These are phyloP conservation scores for Sarcophaga bullata DNA, from an alignment of 1,140 invertebrate genomes.

Conservation along the genomic window DNA sequence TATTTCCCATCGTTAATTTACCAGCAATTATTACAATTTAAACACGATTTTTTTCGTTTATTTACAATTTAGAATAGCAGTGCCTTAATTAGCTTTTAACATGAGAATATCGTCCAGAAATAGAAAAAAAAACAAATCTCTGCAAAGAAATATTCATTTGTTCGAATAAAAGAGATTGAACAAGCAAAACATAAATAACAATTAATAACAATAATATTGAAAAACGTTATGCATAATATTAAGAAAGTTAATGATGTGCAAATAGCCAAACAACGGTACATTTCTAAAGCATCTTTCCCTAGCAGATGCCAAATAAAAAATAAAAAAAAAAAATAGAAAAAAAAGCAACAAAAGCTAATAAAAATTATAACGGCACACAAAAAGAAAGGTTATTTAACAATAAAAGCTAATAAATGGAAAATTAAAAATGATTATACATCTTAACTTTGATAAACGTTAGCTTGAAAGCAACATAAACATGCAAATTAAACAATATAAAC, in stretches of 20 bases:
- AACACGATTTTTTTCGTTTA: background rate
- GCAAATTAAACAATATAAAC: background rate
- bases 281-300: background rate
- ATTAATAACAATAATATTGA: background rate
- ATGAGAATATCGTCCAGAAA: background rate
- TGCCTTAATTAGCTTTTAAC: background rate
- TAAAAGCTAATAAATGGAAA: background rate
- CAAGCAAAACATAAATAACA: background rate
- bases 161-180: no score
- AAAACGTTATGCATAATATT: background rate
- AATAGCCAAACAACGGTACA: background rate
- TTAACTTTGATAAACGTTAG: background rate
- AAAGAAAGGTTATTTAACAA: background rate
- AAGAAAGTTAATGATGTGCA: slow-evolving; percentile 4
- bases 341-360: background rate
- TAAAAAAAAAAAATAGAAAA: no score
- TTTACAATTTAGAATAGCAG: background rate
- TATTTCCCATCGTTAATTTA: background rate
- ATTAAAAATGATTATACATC: background rate
- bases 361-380: background rate
- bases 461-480: background rate
- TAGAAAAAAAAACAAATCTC: no score
- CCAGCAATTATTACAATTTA: background rate
- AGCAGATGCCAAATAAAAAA: background rate
- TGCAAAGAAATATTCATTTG: no score